Conservation (phyloP, 2,888 invertebrate genomes). For the Calephelis perditalis region DNA sequence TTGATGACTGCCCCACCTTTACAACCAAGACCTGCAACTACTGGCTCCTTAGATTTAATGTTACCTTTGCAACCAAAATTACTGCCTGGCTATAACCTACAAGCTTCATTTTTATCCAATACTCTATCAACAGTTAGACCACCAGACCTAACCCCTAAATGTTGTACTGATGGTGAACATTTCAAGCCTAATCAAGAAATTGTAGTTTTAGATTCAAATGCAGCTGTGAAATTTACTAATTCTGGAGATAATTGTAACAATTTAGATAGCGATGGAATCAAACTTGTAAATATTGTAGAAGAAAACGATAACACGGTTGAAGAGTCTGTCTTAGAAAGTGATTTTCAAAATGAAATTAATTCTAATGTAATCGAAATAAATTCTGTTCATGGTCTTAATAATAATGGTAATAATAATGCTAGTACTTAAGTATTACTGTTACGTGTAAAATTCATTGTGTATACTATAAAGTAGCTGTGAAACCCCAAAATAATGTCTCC, state of each 20-base stretch:
- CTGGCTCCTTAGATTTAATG: constrained; percentile 82
- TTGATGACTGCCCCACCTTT: constrained; percentile 78
- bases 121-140: constrained; percentile 72
- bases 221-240: constrained; percentile 37
- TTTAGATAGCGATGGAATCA: constrained; percentile 42
- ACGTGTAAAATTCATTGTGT: constrained; percentile 28
- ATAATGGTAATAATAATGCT: constrained; percentile 68
- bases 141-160: constrained; percentile 47
- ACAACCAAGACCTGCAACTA: constrained; percentile 84
- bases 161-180: constrained; percentile 38
- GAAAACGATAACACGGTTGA: constrained; percentile 37
- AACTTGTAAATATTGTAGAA: constrained; percentile 41
- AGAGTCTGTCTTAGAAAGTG: constrained; percentile 9
- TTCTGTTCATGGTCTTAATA: constrained; percentile 44
- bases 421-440: constrained; percentile 37
- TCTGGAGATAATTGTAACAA: constrained; percentile 42
- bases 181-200: constrained; percentile 57
- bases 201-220: constrained; percentile 56
- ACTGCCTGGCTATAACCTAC: constrained; percentile 76
- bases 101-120: constrained; percentile 68
- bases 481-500: constrained; percentile 49
- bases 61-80: constrained; percentile 85
- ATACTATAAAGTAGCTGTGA: constrained; percentile 36
- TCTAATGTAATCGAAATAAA: constrained; percentile 56
- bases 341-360: constrained; percentile 61